A percentile compares a stretch with the other conserved stretches of the same genome.
Conservation (phyloP, 2,888 invertebrate genomes). For the Dendrolimus pini region DNA sequence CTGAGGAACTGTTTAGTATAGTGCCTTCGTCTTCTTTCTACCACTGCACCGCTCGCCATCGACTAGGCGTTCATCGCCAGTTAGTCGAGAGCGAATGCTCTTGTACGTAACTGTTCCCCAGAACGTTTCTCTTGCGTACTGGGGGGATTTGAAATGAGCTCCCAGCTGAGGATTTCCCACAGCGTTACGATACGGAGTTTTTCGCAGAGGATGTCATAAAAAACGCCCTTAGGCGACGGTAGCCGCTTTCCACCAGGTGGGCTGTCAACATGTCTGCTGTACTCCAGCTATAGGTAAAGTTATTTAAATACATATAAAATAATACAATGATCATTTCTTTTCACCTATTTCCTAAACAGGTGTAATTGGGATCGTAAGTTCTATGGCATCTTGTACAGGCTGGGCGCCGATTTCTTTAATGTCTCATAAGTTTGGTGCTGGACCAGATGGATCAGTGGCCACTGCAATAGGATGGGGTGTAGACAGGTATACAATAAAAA, state of each 20-base stretch:
- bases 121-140: too few species aligned
- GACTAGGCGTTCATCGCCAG: too few species aligned
- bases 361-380: slow-evolving; percentile 47
- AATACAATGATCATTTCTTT: too few species aligned
- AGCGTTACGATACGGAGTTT: too few species aligned
- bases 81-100: too few species aligned
- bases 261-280: not conserved
- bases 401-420: slow-evolving; percentile 52
- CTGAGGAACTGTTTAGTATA: too few species aligned
- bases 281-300: not conserved
- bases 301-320: not conserved
- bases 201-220: too few species aligned
- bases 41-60: too few species aligned
- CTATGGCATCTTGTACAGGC: slow-evolving; percentile 43
- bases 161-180: too few species aligned
- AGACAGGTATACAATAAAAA: slow-evolving; percentile 36
- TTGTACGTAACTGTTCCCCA: too few species aligned
- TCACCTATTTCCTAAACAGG: slow-evolving; percentile 25
- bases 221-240: not conserved
- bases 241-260: not conserved
- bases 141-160: too few species aligned
- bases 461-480: slow-evolving; percentile 58
- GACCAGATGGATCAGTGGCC: slow-evolving; percentile 28
- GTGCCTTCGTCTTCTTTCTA: too few species aligned
- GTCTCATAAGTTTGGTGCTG: slow-evolving; percentile 44